Percentiles rank a stretch among this genome's conserved stretches.
These are phyloP conservation scores for Tenthredo livida DNA, from an alignment of 2,888 invertebrate genomes.

Conservation along the genomic window DNA sequence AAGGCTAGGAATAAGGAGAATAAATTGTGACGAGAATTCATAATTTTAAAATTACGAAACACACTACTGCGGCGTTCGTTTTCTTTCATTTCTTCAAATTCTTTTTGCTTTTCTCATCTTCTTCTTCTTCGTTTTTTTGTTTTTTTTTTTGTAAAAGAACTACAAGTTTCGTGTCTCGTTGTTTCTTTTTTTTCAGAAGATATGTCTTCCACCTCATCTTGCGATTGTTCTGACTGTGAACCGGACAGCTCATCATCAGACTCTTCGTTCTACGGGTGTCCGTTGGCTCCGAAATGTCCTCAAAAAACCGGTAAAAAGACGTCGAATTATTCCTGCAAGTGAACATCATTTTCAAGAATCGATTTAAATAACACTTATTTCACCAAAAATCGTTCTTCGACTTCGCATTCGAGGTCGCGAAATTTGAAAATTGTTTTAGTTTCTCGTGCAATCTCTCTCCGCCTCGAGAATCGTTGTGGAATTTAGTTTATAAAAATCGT, in stretches of 20 bases:
- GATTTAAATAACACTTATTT: no score
- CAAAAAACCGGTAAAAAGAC: neutral
- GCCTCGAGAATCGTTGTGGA: neutral
- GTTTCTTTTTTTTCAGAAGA: neutral
- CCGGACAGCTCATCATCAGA: constrained; percentile 17
- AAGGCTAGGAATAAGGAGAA: neutral
- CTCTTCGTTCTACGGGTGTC: constrained; percentile 9
- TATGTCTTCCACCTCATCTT: neutral
- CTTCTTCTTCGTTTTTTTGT: neutral
- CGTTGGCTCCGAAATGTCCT: neutral
- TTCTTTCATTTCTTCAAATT: neutral
- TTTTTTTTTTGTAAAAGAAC: neutral
- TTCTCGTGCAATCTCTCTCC: neutral
- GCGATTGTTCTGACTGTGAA: constrained; percentile 28
- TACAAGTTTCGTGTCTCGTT: neutral
- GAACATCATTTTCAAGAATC: neutral
- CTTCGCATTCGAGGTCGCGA: neutral
- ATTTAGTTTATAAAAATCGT: neutral
- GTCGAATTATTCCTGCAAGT: neutral
- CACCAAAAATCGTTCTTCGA: neutral
- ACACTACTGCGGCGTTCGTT: neutral
- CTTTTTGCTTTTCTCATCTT: neutral
- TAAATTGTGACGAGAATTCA: neutral
- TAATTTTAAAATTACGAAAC: neutral
- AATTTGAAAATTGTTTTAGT: neutral